A percentile compares a stretch with the other conserved stretches of the same genome.
phyloP scores from a whole-genome alignment of 2,888 invertebrate species.

The Bombyx huttoni region DNA sequence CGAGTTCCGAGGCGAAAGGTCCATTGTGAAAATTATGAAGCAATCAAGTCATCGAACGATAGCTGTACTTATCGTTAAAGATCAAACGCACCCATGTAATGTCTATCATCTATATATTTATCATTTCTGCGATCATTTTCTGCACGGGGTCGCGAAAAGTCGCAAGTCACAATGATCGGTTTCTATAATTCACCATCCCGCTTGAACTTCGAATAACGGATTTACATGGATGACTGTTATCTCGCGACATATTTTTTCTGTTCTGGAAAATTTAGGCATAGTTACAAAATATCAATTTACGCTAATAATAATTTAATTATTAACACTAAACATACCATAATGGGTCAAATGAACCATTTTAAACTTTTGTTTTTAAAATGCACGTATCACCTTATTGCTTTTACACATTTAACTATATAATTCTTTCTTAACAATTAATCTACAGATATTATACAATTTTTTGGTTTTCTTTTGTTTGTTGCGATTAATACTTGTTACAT shows the following conservation, averaged over 20 bases:
- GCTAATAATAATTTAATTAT: too few species aligned
- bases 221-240: slow-evolving; percentile 54
- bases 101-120: slow-evolving; percentile 4
- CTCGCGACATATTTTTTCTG: slow-evolving; percentile 36
- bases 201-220: slow-evolving; percentile 55
- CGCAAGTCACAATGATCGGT: slow-evolving; percentile 46
- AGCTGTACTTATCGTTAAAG: slow-evolving; percentile 1
- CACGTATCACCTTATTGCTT: too few species aligned
- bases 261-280: too few species aligned
- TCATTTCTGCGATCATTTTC: slow-evolving; percentile 24
- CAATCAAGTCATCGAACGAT: not conserved
- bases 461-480: too few species aligned
- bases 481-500: too few species aligned
- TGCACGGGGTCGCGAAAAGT: slow-evolving; percentile 42
- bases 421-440: too few species aligned
- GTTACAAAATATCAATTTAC: too few species aligned
- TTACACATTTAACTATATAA: too few species aligned
- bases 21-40: not conserved
- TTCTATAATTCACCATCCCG: slow-evolving; percentile 51
- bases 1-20: not conserved
- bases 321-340: too few species aligned
- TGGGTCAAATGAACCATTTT: too few species aligned
- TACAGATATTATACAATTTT: too few species aligned
- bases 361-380: too few species aligned
- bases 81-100: slow-evolving; percentile 3